phyloP scores from a whole-genome alignment of 2,797 vertebrate species.

The Taenioides sp. region DNA sequence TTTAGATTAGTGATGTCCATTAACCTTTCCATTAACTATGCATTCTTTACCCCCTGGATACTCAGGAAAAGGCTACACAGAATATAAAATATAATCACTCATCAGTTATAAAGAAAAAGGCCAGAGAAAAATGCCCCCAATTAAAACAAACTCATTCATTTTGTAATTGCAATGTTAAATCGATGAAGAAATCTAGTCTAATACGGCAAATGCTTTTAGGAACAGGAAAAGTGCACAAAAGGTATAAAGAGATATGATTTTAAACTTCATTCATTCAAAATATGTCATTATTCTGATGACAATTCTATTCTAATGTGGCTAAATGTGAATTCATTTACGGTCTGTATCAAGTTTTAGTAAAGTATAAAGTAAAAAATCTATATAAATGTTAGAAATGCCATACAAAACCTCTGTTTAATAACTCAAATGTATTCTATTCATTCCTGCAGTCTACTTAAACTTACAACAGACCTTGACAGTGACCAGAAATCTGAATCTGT shows the following conservation, averaged over 20 bases:
- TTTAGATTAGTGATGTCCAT: conserved; percentile 4
- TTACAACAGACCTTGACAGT: not conserved
- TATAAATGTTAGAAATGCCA: not conserved
- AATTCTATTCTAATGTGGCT: not conserved
- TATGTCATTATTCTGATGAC: not conserved
- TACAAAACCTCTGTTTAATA: not conserved
- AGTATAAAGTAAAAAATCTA: not conserved
- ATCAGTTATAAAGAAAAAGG: conserved; percentile 7
- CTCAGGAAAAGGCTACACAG: not conserved
- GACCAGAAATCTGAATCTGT: not conserved
- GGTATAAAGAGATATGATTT: not conserved
- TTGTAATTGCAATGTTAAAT: conserved; percentile 11
- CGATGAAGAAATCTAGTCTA: not conserved
- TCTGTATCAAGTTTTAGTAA: not conserved
- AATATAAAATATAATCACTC: conserved; percentile 2
- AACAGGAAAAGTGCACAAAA: not conserved
- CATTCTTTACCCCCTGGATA: conserved; percentile 7
- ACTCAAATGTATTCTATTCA: not conserved
- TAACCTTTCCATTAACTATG: conserved; percentile 11
- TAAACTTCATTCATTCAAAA: not conserved
- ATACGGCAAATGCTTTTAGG: not conserved
- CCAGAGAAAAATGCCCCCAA: conserved; percentile 12
- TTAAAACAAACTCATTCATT: conserved; percentile 4
- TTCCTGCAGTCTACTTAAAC: not conserved
- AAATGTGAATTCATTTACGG: not conserved